phyloP scores from a whole-genome alignment of 2,113 vertebrate genomes.

The Sinocyclocheilus maitianheensis region DNA sequence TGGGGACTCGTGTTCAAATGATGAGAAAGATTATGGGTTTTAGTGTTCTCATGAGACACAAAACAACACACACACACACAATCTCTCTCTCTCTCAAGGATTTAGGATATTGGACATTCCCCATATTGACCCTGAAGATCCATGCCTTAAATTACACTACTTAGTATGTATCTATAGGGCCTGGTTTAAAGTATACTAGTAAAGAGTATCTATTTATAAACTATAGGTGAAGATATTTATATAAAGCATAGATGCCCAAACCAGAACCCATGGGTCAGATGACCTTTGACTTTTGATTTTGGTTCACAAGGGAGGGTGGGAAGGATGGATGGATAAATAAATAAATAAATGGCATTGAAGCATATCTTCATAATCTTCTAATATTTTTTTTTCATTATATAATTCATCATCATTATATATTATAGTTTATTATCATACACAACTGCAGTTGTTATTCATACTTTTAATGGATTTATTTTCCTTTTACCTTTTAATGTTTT shows the following conservation, averaged over 20 bases:
- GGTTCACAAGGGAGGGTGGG: too few species aligned
- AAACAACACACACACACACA: slow-evolving; percentile 83
- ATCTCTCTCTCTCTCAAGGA: slow-evolving; percentile 31
- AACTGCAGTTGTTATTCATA: not conserved
- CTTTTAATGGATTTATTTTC: not conserved
- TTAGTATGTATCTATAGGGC: not conserved
- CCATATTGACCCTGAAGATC: not conserved
- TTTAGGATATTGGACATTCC: slow-evolving; percentile 63
- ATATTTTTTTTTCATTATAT: not conserved
- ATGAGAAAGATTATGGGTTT: slow-evolving; percentile 91
- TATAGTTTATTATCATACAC: not conserved
- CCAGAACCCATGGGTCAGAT: not conserved
- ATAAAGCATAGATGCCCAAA: not conserved
- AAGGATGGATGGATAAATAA: too few species aligned
- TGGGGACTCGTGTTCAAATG: slow-evolving; percentile 85
- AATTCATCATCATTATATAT: not conserved
- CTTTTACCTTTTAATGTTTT: not conserved
- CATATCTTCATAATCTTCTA: not conserved
- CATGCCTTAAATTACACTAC: not conserved
- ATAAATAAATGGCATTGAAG: not conserved
- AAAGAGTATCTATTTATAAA: not conserved
- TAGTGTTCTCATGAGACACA: slow-evolving; percentile 87
- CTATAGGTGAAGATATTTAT: not conserved
- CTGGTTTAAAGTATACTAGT: not conserved
- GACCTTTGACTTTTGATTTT: too few species aligned